These are phyloP conservation scores for Chloroceryle amazona DNA, from an alignment of 2,797 vertebrate species.

Conservation along the genomic window DNA sequence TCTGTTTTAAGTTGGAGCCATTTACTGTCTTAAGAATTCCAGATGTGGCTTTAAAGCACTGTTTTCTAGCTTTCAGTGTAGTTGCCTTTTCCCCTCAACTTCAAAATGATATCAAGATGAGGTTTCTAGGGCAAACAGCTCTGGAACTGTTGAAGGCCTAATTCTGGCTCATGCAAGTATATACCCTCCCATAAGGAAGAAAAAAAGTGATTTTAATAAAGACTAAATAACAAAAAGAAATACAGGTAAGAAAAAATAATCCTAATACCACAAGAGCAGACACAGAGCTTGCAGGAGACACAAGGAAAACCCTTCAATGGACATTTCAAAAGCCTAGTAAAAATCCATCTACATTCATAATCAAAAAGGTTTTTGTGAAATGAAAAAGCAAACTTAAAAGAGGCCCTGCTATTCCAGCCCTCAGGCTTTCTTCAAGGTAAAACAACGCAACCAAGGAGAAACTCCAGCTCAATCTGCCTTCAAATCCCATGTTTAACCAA, in stretches of 20 bases:
- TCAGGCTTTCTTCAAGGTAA: slow-evolving; percentile 32
- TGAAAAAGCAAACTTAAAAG: slow-evolving; percentile 32
- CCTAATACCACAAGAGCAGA: not conserved
- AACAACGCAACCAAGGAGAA: not conserved
- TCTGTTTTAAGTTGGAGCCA: slow-evolving; percentile 35
- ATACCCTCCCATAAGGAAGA: not conserved
- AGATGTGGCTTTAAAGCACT: slow-evolving; percentile 61
- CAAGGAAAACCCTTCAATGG: not conserved
- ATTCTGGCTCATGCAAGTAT: not conserved
- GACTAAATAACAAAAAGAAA: slow-evolving; percentile 29
- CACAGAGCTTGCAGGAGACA: not conserved
- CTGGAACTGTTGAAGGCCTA: slow-evolving; percentile 6
- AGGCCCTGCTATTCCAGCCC: not conserved
- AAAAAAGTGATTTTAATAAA: slow-evolving; percentile 52
- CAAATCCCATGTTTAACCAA: not conserved
- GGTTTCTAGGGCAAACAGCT: slow-evolving; percentile 10
- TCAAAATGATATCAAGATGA: slow-evolving; percentile 64
- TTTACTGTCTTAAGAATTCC: slow-evolving; percentile 60
- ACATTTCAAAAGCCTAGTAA: slow-evolving; percentile 41
- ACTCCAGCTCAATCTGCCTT: not conserved
- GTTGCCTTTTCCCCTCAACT: not conserved
- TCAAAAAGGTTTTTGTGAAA: slow-evolving; percentile 17
- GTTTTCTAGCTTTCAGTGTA: slow-evolving; percentile 13
- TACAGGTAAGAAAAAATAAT: not conserved
- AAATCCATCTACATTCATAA: not conserved